phyloP scores from a whole-genome alignment of 2,888 invertebrate genomes.

The Ethmia dodecea region DNA sequence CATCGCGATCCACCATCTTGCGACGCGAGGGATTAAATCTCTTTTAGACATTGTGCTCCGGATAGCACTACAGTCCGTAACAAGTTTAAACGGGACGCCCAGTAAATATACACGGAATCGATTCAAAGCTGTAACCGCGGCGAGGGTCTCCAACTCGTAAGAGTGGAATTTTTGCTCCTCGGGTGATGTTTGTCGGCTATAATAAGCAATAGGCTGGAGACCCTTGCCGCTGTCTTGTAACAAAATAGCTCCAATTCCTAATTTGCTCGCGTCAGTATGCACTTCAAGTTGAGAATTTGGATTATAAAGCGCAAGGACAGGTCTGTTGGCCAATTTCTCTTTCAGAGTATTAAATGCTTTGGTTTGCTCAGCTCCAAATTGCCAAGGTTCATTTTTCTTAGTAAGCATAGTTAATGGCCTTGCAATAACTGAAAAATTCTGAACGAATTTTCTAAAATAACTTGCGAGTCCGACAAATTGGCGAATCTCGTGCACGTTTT shows the following conservation, averaged over 20 bases:
- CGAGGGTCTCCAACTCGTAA: conserved; percentile 4
- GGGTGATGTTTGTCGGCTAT: conserved; percentile 7
- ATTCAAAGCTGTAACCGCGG: conserved; percentile 11
- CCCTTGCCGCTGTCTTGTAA: conserved; percentile 1
- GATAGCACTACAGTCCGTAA: conserved; percentile 14
- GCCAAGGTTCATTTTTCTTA: background rate
- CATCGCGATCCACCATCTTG: conserved; percentile 20
- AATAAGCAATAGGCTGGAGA: conserved; percentile 4
- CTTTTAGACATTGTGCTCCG: conserved; percentile 9
- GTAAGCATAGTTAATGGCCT: conserved; percentile 2
- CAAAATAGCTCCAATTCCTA: conserved; percentile 5
- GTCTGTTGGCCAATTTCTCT: conserved; percentile 2
- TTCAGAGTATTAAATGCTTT: conserved; percentile 4
- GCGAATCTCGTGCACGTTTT: conserved; percentile 14
- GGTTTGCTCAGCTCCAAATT: background rate
- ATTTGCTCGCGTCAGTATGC: conserved; percentile 11
- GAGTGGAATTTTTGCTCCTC: conserved; percentile 14
- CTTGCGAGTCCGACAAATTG: conserved; percentile 21
- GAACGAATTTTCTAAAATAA: conserved; percentile 11
- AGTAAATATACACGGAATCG: conserved; percentile 15
- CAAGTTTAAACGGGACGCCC: conserved; percentile 12
- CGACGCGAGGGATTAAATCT: conserved; percentile 14
- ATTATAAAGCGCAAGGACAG: conserved; percentile 9
- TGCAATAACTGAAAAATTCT: conserved; percentile 10
- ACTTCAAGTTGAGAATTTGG: conserved; percentile 5